Evolutionary conservation across 2,797 vertebrate genomes (phyloP).

Genomic region (Diglossa cyanea): DNA sequence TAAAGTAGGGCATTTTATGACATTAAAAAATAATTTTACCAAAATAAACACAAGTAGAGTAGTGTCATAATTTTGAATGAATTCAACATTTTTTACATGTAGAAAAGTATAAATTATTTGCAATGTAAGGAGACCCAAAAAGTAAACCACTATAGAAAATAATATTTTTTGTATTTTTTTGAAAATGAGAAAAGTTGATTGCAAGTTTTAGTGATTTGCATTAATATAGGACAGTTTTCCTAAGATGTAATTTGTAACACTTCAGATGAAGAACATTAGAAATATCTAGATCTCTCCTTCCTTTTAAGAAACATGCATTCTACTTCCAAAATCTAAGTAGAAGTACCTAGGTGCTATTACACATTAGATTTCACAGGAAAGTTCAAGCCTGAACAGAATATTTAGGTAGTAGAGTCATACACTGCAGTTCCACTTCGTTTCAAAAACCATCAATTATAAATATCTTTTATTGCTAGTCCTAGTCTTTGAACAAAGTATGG

Average conservation of each 20-base stretch:
- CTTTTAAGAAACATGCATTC: accelerated
- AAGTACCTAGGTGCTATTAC: not conserved
- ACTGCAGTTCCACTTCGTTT: not conserved
- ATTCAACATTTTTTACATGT: not conserved
- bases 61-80: not conserved
- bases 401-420: not conserved
- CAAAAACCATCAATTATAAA: not conserved
- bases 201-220: not conserved
- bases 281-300: not conserved
- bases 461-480: not conserved
- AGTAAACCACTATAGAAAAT: not conserved
- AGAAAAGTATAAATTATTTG: not conserved
- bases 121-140: not conserved
- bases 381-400: not conserved
- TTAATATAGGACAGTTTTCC: not conserved
- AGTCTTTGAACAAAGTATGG: not conserved
- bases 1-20: not conserved
- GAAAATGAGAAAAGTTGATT: not conserved
- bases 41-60: not conserved
- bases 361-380: not conserved
- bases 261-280: not conserved
- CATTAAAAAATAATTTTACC: not conserved
- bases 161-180: not conserved
- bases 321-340: not conserved
- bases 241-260: not conserved